Evolutionary conservation across 2,113 vertebrate species (phyloP), one percentile per base, ranked within the genome.

Genomic region (Apodemus sylvaticus): DNA sequence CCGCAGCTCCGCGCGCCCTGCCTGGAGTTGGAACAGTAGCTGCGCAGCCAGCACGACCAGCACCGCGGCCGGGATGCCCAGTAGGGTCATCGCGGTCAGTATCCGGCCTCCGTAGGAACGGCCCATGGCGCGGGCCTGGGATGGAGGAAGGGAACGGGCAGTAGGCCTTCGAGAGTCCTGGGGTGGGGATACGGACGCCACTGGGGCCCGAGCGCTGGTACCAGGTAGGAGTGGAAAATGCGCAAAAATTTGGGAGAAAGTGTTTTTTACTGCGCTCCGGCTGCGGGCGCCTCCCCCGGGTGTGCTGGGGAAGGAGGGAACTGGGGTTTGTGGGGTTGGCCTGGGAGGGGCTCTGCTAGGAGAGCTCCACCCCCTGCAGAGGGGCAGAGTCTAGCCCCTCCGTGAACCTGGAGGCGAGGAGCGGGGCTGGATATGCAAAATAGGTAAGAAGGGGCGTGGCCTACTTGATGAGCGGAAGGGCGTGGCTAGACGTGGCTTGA

Each of bases 1-100:
- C 64, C 98, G 96, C 98, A 93, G 97, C 91, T 29, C 97, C 13
- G 79, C 94, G 55, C 94, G 98, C 8, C 98, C 99, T 5, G 98
- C 96, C 95, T 99, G 99, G 26, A 99, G 98, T 98, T 99, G 99
- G 97, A 99, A 99, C 95, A 99, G 98, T 97, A 99, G 97, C 97
- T 98, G 98, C 90, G 99, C 99, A 74, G 99, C 99, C 91, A 99
- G 98, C 16, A 98, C 98, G 1, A 99, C 98, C 99, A 99, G 98
- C 96, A 99, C 98, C 1, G 99, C 99, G 13, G 99, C 99, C 48
- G 99, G 89, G 17, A 99, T 95, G 19, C 99, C 99, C 94, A 99
- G 98, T 13, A 99, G 96, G 74, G 98, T 95, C 95, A 99, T 97
- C 0, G 99, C 99, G 51, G 98, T 96, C 58, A 99, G 98, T 51